phyloP scores from a whole-genome alignment of 1,140 invertebrate species.

The Hyposmocoma kahamanoa region DNA sequence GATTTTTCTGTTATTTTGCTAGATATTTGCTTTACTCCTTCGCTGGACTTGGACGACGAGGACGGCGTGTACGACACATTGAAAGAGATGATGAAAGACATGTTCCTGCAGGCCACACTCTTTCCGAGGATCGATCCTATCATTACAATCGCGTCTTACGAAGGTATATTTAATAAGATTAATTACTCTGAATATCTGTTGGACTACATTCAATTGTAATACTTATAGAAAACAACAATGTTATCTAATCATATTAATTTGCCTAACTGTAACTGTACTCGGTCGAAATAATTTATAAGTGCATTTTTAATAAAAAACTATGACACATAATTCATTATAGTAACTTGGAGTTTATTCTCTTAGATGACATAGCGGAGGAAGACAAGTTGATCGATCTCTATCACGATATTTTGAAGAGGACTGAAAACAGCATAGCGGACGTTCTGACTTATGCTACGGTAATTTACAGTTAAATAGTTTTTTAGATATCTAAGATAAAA shows the following conservation, averaged over 20 bases:
- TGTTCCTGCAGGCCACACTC: slow-evolving; percentile 60
- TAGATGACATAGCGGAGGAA: slow-evolving; percentile 55
- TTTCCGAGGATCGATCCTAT: slow-evolving; percentile 61
- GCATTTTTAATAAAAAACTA: too few relatives aligned
- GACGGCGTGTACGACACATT: slow-evolving; percentile 54
- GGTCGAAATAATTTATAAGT: too few relatives aligned
- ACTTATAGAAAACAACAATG: too few relatives aligned
- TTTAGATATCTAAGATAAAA: too few relatives aligned
- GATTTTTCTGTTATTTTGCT: too few relatives aligned
- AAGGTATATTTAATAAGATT: slow-evolving; percentile 33
- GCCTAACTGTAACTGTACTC: too few relatives aligned
- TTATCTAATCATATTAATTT: too few relatives aligned
- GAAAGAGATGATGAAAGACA: slow-evolving; percentile 67
- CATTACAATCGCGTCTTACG: slow-evolving; percentile 48
- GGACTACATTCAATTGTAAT: too few relatives aligned
- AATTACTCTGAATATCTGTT: not conserved
- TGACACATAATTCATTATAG: too few relatives aligned
- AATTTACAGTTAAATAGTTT: too few relatives aligned
- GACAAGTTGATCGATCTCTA: slow-evolving; percentile 57
- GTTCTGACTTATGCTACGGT: slow-evolving; percentile 52
- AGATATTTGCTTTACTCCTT: slow-evolving; percentile 67
- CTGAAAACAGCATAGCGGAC: slow-evolving; percentile 57
- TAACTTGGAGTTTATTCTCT: not conserved
- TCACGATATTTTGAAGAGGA: slow-evolving; percentile 55
- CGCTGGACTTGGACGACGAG: slow-evolving; percentile 50